Evolutionary conservation across 2,113 vertebrate species (phyloP).

Genomic region (Neodon shergylaensis): DNA sequence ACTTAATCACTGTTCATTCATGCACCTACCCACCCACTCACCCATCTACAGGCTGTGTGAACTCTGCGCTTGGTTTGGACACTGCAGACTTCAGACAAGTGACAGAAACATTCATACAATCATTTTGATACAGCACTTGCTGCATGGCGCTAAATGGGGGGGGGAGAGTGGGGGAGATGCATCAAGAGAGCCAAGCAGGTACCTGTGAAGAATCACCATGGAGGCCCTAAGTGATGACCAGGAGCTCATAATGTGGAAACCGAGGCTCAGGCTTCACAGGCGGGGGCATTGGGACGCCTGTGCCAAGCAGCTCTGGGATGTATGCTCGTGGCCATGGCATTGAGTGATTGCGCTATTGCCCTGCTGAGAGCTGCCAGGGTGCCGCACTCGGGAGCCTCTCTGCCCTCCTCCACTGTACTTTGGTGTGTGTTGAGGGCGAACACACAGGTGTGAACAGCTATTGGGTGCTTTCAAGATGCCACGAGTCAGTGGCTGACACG

Average conservation of each 20-base stretch:
- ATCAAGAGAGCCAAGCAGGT: neutral
- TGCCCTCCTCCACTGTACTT: rapidly evolving
- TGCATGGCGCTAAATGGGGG: neutral
- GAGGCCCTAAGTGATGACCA: rapidly evolving
- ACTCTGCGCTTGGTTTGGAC: neutral
- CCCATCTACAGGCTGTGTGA: neutral
- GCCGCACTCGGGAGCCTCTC: neutral
- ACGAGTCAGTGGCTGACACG: neutral
- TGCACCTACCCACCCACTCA: neutral
- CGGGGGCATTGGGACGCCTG: rapidly evolving
- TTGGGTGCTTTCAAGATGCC: neutral
- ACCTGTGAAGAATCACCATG: neutral
- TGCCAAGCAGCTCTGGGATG: rapidly evolving
- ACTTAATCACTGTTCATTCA: neutral
- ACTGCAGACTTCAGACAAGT: neutral
- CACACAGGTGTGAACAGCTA: no score
- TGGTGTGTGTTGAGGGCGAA: rapidly evolving
- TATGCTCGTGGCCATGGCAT: rapidly evolving
- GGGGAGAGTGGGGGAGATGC: neutral
- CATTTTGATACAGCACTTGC: neutral
- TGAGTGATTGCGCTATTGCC: rapidly evolving
- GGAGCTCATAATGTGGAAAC: neutral
- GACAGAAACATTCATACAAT: neutral
- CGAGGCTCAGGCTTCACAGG: neutral
- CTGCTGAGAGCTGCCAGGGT: neutral